These are phyloP conservation scores for Ficedula albicollis DNA, from an alignment of 2,797 vertebrate genomes.

Conservation along the genomic window DNA sequence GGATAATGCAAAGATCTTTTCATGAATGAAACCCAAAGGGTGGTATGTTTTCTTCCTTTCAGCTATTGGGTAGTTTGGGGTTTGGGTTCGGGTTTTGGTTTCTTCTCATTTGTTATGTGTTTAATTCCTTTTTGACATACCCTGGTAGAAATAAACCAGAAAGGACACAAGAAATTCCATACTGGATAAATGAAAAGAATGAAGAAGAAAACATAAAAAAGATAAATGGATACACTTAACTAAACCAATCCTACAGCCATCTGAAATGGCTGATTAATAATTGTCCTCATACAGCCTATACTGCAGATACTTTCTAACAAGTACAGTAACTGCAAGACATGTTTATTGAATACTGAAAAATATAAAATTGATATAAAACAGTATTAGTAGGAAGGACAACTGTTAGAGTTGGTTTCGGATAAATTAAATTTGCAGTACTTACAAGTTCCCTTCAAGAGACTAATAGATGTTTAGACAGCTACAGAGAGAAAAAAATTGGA, in stretches of 20 bases:
- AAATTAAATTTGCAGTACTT: slow-evolving; percentile 67
- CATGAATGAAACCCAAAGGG: slow-evolving; percentile 2
- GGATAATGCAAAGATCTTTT: slow-evolving; percentile 17
- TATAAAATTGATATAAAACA: slow-evolving; percentile 59
- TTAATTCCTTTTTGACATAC: slow-evolving; percentile 21
- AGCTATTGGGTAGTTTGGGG: not conserved
- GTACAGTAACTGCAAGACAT: not conserved
- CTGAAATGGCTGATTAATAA: slow-evolving; percentile 43
- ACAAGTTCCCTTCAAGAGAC: slow-evolving; percentile 52
- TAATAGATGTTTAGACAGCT: slow-evolving; percentile 58
- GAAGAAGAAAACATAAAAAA: slow-evolving; percentile 23
- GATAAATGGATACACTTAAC: slow-evolving; percentile 40
- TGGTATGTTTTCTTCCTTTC: not conserved
- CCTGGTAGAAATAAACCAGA: slow-evolving; percentile 26
- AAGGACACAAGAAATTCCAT: slow-evolving; percentile 49
- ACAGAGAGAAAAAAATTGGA: slow-evolving; percentile 47
- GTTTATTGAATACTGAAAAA: slow-evolving; percentile 65
- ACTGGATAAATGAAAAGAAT: slow-evolving; percentile 45
- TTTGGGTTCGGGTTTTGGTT: not conserved
- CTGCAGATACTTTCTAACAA: slow-evolving; percentile 18
- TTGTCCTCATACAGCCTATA: not conserved
- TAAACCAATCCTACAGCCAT: slow-evolving; percentile 38
- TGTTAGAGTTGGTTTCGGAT: slow-evolving; percentile 56
- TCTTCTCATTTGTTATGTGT: not conserved
- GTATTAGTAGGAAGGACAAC: slow-evolving; percentile 60